A percentile compares a stretch with the other conserved stretches of the same genome.
Conservation (phyloP, 2,797 vertebrate species). For the Rhinatrema bivittatum region DNA sequence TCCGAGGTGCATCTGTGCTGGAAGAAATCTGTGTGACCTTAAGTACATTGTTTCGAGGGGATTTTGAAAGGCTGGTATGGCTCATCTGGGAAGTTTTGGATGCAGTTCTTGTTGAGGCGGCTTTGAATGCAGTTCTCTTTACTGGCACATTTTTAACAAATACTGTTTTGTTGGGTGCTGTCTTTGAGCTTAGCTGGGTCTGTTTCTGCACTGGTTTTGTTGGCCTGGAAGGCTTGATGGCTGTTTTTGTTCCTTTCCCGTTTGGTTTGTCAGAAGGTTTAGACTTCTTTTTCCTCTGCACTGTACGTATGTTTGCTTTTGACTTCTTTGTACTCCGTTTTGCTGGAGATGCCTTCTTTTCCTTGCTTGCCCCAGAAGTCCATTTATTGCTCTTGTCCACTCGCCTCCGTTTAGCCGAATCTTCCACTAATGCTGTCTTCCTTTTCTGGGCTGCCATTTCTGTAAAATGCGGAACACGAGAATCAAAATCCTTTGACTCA, state of each 20-base stretch:
- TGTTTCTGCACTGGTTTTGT: conserved; percentile 20
- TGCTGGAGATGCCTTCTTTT: conserved; percentile 39
- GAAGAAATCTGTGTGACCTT: conserved; percentile 11
- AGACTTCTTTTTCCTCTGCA: conserved; percentile 44
- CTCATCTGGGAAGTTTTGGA: conserved; percentile 25
- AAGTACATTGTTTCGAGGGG: not conserved
- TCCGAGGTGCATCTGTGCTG: conserved; percentile 17
- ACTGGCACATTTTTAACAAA: conserved; percentile 2
- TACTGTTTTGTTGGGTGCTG: conserved; percentile 9
- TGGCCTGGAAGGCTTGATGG: not conserved
- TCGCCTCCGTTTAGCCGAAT: conserved; percentile 53
- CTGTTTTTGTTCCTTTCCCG: conserved; percentile 40
- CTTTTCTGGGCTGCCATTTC: conserved; percentile 65
- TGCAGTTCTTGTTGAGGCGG: conserved; percentile 9
- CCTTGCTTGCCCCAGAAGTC: conserved; percentile 29
- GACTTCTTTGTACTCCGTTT: conserved; percentile 52
- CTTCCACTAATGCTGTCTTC: conserved; percentile 47
- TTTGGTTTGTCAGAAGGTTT: conserved; percentile 46
- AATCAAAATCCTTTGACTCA: conserved; percentile 5
- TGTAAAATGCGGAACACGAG: conserved; percentile 41
- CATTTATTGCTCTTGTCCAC: conserved; percentile 46
- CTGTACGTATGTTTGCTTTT: conserved; percentile 25
- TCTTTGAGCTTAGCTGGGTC: conserved; percentile 27
- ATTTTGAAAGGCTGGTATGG: conserved; percentile 13
- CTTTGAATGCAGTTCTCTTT: conserved; percentile 14